Evolutionary conservation across 2,797 vertebrate species (phyloP).

Genomic region (Danionella dracula): DNA sequence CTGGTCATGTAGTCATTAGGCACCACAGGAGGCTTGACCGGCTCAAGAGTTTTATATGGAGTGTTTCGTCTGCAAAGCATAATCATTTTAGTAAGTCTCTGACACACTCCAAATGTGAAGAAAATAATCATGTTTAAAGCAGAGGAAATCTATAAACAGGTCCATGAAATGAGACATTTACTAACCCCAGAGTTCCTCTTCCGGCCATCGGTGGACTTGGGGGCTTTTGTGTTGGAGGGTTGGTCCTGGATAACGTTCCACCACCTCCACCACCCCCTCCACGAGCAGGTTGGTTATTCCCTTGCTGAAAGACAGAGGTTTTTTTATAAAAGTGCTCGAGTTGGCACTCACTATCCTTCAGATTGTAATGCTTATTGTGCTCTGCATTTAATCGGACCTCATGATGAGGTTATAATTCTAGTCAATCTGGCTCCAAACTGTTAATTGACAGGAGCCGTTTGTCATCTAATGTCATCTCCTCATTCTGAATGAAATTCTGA

Average conservation of each 20-base stretch:
- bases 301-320: conserved; percentile 75
- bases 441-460: too few relatives aligned
- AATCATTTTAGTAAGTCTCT: too few relatives aligned
- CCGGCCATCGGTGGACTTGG: conserved; percentile 97
- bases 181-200: conserved; percentile 91
- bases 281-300: conserved; percentile 88
- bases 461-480: too few relatives aligned
- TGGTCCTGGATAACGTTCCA: conserved; percentile 95
- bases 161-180: neutral
- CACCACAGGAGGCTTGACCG: conserved; percentile 93
- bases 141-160: neutral
- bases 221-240: conserved; percentile 96
- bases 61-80: conserved; percentile 78
- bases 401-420: too few relatives aligned
- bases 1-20: conserved; percentile 99
- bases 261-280: conserved; percentile 77
- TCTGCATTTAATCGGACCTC: too few relatives aligned
- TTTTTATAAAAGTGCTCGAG: neutral
- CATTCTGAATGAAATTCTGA: too few relatives aligned
- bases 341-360: neutral
- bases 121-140: too few relatives aligned
- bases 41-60: conserved; percentile 96
- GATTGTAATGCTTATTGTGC: too few relatives aligned
- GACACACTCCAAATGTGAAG: too few relatives aligned
- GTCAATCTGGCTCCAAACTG: too few relatives aligned